Base-by-base conservation (phyloP, 2,113 vertebrate genomes). In the Dicentrarchus labrax region DNA sequence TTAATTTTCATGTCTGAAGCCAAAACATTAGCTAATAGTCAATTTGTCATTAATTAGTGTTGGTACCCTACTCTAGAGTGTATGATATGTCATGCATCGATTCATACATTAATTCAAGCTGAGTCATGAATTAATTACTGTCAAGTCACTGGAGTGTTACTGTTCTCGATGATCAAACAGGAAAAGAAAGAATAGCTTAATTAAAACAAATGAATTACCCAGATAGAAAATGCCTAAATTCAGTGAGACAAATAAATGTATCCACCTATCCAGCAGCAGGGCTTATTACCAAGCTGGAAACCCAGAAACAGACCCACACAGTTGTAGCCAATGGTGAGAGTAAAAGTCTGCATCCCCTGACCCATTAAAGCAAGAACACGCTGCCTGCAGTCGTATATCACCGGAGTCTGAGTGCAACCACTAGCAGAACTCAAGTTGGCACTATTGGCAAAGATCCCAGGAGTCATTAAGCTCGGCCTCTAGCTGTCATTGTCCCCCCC, bases 381-480 rank as follows among this genome's bases (percentile, higher is more conserved):
- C 62, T 17, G 61, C 59, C 78, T 15, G 70, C 74, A 76, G 79
- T 56, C 8, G 6, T 76, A 19, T 43, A 76, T 86, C 73, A 81
- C 69, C 30, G 21, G 11, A 62, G 48, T 43, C 39, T 59, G 24
- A 87, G 64, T 3, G 64, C 24, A 67, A 67, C 83, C 62, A 19
- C 65, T 22, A 36, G 66, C 22, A 64, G 24, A 51, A 22, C 21
- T 38, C 17, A 39, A 70, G 57, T 60, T n/a, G 0, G 36, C 39
- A 12, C 69, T 41, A 19, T 72, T 86, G 83, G 91, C 80, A 50
- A 72, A 61, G n/a, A 71, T 83, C 86, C 85, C 72, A 68, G 41
- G 48, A 84, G 76, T 64, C 83, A 77, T 85, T 86, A 80, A 69
- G 47, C 70, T 43, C 17, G 41, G n/a, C 72, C 83, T 82, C 87